A percentile compares a stretch with the other conserved stretches of the same genome.
phyloP scores from a whole-genome alignment of 2,797 vertebrate species.

The Alectoris magna region DNA sequence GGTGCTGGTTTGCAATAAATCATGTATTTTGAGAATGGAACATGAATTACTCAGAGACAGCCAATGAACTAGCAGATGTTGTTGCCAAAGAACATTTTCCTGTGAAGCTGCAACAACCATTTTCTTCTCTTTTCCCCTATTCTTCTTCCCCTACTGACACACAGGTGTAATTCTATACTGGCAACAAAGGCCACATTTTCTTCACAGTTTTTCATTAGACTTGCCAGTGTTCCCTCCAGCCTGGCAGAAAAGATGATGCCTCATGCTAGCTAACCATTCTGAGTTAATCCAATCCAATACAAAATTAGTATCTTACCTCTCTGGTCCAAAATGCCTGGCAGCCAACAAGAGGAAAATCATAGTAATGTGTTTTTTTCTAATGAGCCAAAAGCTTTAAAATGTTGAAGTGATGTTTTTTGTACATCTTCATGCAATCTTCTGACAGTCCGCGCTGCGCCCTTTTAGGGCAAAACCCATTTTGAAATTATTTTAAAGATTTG shows the following conservation, averaged over 20 bases:
- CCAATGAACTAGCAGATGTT: background rate
- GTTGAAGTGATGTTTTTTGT: background rate
- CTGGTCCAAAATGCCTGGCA: background rate
- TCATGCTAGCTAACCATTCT: background rate
- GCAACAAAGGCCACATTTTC: background rate
- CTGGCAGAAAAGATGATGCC: background rate
- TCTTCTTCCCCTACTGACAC: background rate
- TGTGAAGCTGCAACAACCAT: background rate
- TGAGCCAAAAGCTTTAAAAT: background rate
- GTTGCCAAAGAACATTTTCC: background rate
- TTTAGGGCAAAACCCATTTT: background rate
- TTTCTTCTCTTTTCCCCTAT: background rate
- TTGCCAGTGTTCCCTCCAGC: background rate
- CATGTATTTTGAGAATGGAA: background rate
- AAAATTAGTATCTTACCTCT: background rate
- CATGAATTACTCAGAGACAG: background rate
- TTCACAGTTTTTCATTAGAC: rapidly evolving
- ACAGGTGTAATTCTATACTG: background rate
- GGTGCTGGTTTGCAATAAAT: background rate
- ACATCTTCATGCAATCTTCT: background rate
- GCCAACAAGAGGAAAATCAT: background rate
- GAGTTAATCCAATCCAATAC: background rate
- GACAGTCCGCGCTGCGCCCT: background rate
- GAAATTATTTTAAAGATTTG: background rate
- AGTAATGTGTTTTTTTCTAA: background rate